These are phyloP conservation scores for Acipenser ruthenus DNA, from an alignment of 2,797 vertebrate genomes.

Conservation along the genomic window DNA sequence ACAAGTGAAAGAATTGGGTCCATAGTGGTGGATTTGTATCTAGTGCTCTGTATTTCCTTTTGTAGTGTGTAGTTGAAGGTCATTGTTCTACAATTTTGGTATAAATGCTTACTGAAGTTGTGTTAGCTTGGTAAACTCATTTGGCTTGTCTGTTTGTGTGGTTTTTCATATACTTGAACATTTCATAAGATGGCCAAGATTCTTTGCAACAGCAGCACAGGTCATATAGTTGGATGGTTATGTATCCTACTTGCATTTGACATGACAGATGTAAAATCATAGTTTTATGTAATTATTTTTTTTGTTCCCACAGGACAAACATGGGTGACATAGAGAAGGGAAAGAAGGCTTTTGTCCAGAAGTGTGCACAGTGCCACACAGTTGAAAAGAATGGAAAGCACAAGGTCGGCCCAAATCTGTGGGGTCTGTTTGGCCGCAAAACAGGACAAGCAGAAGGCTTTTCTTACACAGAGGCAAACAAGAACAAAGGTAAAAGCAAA, in stretches of 20 bases:
- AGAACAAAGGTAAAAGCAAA: conserved; percentile 64
- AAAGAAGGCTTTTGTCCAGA: conserved; percentile 70
- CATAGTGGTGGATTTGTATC: no score
- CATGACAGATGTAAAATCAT: no score
- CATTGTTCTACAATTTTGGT: no score
- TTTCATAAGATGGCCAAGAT: neutral
- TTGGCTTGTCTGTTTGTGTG: no score
- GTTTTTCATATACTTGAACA: no score
- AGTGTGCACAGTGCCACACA: conserved; percentile 71
- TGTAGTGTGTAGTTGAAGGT: no score
- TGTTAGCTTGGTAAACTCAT: no score
- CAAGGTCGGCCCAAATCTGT: conserved; percentile 69
- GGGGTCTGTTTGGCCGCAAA: conserved; percentile 64
- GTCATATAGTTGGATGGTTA: neutral
- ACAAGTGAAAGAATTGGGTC: no score
- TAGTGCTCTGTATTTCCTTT: no score
- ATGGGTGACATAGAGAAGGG: conserved; percentile 65
- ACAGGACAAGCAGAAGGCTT: conserved; percentile 64
- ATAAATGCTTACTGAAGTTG: no score
- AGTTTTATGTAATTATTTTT: conserved; percentile 10
- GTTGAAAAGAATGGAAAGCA: conserved; percentile 69
- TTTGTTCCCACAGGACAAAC: neutral
- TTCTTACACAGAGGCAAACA: conserved; percentile 71
- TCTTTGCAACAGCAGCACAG: no score
- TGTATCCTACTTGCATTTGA: neutral